Base-by-base conservation (phyloP, 2,797 vertebrate genomes). In the Fistularia tabacaria region DNA sequence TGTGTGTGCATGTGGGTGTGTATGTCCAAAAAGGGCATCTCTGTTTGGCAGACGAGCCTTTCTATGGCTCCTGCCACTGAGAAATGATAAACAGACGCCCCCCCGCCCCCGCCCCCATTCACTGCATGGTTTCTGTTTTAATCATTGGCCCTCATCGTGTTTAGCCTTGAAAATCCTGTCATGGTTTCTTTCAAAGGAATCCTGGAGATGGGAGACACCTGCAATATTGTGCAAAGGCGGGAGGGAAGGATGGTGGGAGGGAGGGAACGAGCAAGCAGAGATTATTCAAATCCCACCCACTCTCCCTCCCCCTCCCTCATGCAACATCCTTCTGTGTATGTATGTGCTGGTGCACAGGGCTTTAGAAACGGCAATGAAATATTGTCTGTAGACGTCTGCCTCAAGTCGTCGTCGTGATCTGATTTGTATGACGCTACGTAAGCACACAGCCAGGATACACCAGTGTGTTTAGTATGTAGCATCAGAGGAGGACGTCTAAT, bases 251-350 rank as follows among this genome's bases (percentile, higher is more conserved):
- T 44, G 25, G 44, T 40, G 47, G 6, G 46, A 36, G 14, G 0
- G 51, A 51, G 14, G 0, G 39, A 54, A 37, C 0, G 10, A 56
- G 49, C n/a, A 1, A 15, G 36, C 39, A 38, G 56, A 65, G 64
- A 82, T 84, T 77, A 82, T 69, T 77, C 51, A 74, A 53, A 57
- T 66, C 60, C 74, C 61, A 3, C 70, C 66, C 63, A 41, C 15
- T 56, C 38, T 72, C 70, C 62, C 46, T 55, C 67, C 59, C 51
- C 64, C 51, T 46, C 51, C 51, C 52, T 51, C 43, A 54, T 70
- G 55, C 68, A 62, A 64, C 64, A 61, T 68, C 69, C 14, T 54
- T 47, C 25, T 40, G 36, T 63, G 44, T 59, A 39, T 54, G 38
- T 67, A 38, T 60, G 59, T 37, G 49, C 57, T 51, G 60, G 6